Base-by-base conservation (phyloP, 2,113 vertebrate species). In the Apeltes quadracus region DNA sequence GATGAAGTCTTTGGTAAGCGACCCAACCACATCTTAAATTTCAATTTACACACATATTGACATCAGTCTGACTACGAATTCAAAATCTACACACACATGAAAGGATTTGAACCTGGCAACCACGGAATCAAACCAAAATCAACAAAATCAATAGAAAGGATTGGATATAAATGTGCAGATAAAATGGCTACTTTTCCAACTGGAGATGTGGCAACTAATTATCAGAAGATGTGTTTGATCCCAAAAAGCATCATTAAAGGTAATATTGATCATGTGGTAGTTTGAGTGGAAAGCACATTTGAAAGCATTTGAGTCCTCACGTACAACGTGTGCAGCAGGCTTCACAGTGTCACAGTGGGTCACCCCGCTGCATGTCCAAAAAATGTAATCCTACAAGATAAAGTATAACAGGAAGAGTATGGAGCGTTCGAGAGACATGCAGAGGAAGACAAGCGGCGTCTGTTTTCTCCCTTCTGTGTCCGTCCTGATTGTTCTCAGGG, bases 1-100 rank as follows among this genome's bases (percentile, higher is more conserved):
- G 96, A 95, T 56, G 96, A 97, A 70, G 96, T 97, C 81, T 97
- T 97, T 46, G 95, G 96, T 97, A 93, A 75, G 95, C 80, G 16
- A 23, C 74, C 39, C 23, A 39, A 23, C 39, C 15, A 29, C 11
- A 7, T 10, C 12, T 66, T 18, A 0, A 63, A 15, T 58, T 41
- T 15, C 2, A 39, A 43, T 41, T 39, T 3, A 43, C 12, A 58
- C 63, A 41, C 7, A 34, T 38, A 15, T 57, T 61, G 5, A 56
- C n/a, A 44, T 41, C 5, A 12, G 43, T 23, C 18, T 3, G 41
- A 2, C 48, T 25, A 48, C 46, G 20, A 20, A 13, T 27, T 34
- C 9, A 16, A 57, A 58, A 29, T 1, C 15, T 57, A 10, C n/a
- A 4, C 23, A 41, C 5, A 29, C 6, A 15, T n/a, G 4, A 34